Percentiles rank a stretch among this genome's conserved stretches.
phyloP scores from a whole-genome alignment of 2,888 invertebrate genomes.

The Mechanitis mazaeus region DNA sequence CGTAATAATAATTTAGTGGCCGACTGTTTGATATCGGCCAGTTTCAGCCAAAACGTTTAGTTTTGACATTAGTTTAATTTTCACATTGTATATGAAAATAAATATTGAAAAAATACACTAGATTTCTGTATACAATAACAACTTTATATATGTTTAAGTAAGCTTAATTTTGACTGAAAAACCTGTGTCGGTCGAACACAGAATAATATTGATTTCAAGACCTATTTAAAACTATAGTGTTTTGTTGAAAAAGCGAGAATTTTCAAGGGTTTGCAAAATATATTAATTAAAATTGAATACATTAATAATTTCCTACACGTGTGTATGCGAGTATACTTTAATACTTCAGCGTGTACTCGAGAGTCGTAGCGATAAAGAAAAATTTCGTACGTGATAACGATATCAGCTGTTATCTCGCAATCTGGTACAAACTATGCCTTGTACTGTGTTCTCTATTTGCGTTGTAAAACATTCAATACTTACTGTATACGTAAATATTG shows the following conservation, averaged over 20 bases:
- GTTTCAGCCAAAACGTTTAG: too few species aligned
- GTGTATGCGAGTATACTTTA: constrained; percentile 12
- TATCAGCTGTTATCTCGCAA: constrained; percentile 59
- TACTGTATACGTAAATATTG: constrained; percentile 17
- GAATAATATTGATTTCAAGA: background rate
- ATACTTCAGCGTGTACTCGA: constrained; percentile 17
- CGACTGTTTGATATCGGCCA: too few species aligned
- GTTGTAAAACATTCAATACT: constrained; percentile 18
- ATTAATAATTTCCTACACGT: background rate
- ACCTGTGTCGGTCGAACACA: too few species aligned
- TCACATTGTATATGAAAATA: too few species aligned
- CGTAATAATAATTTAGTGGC: too few species aligned
- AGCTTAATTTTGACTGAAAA: too few species aligned
- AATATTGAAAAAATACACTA: too few species aligned
- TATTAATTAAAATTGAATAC: background rate
- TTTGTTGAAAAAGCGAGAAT: background rate
- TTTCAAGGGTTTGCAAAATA: constrained; percentile 1
- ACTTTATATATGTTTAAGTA: too few species aligned
- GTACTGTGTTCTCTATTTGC: constrained; percentile 43
- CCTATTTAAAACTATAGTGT: background rate
- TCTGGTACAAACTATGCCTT: constrained; percentile 60
- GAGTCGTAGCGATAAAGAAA: constrained; percentile 32
- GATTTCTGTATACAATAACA: too few species aligned
- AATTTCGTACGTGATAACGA: constrained; percentile 44
- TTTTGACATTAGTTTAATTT: too few species aligned